Conservation (phyloP, 2,797 vertebrate genomes). For the Liparis tanakae region DNA sequence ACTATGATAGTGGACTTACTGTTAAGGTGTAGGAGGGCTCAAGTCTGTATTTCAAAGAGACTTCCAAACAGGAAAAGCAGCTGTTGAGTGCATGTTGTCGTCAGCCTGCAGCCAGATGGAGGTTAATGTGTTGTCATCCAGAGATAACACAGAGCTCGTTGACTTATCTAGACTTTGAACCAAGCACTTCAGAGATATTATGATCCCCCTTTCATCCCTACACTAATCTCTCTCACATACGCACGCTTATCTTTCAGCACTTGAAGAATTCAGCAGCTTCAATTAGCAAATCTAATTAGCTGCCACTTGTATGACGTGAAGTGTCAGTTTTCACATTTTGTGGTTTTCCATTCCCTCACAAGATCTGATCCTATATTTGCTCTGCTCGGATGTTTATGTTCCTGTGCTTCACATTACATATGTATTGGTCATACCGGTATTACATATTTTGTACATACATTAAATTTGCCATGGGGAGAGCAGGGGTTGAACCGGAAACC, state of each 20-base stretch:
- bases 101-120: conserved; percentile 36
- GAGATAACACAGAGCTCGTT: conserved; percentile 41
- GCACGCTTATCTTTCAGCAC: not conserved
- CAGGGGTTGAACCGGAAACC: too few species aligned
- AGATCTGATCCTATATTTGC: not conserved
- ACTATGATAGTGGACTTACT: conserved; percentile 8
- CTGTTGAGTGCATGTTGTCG: conserved; percentile 15
- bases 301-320: conserved; percentile 15
- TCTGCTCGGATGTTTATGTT: not conserved
- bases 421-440: too few species aligned
- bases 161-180: conserved; percentile 51
- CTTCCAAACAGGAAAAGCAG: conserved; percentile 6
- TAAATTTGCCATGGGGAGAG: too few species aligned
- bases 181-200: conserved; percentile 51
- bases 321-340: conserved; percentile 17
- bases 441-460: too few species aligned
- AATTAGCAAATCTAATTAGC: conserved; percentile 35
- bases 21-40: not conserved
- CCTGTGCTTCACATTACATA: not conserved
- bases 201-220: conserved; percentile 37
- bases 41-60: conserved; percentile 19
- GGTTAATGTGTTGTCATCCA: conserved; percentile 39
- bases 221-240: conserved; percentile 29
- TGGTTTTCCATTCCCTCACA: not conserved
- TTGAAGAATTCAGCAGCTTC: conserved; percentile 28